Base-by-base conservation (phyloP, 1,140 invertebrate genomes). In the Latrodectus geometricus region DNA sequence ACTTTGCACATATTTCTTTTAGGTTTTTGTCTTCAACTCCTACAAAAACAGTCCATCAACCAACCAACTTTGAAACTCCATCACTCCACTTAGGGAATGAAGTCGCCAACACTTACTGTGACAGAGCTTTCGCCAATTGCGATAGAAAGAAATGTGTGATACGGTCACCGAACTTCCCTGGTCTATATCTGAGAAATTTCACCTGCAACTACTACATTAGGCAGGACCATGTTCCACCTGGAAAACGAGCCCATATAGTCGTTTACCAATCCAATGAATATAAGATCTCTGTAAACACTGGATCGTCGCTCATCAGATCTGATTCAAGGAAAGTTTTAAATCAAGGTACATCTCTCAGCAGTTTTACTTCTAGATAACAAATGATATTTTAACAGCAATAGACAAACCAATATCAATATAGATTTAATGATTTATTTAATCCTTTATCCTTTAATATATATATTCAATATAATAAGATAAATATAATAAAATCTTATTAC, bases 231-330 rank as follows among this genome's bases (percentile, higher is more conserved):
- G 65, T 88, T 35, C 88, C 88, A 0, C n/a, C 20, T 5, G 88
- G 88, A 15, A 80, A 87, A 48, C 50, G 69, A 5, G 88, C 88
- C 12, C 85, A 82, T 54, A 88, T 89, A 12, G 77, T 82, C 5
- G 52, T 88, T 14, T 86, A 78, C 12, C 87, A 88, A 20, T n/a
- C 66, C 2, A 89, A 89, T 49, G 89, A 89, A 52, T 89, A 89
- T 66, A 89, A 89, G 74, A 89, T 89, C 68, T 88, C 88, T 4
- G 74, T 89, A 0, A 88, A 82, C 56, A 88, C 88, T 11, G 89
- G 88, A 15, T 87, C 84, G 0, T 83, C 74, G 1, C 15, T 86
- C 1, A 65, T 76, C 21, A 21, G 74, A 50, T 77, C 75, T 8
- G 83, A 86, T 49, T 75, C 75, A 8, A 77, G 83, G 50, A 86